Evolutionary conservation across 1,140 invertebrate genomes (phyloP).

Genomic region (Formica exsecta): DNA sequence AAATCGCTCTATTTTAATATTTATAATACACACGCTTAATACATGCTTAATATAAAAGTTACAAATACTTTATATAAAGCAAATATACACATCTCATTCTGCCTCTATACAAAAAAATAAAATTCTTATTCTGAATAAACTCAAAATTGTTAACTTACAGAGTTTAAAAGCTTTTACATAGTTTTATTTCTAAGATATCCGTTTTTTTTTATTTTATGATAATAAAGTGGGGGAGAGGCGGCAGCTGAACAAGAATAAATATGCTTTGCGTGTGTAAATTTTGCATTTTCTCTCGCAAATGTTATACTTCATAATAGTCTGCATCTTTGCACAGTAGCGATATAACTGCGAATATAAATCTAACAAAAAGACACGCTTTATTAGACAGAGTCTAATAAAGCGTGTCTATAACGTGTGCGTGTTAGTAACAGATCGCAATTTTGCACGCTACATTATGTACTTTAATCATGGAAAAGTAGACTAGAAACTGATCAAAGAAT

Average conservation of each 20-base stretch:
- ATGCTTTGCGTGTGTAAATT: neutral
- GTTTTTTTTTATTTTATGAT: no score
- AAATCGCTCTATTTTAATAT: neutral
- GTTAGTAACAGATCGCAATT: constrained; percentile 46
- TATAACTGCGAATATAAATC: constrained; percentile 11
- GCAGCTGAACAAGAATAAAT: neutral
- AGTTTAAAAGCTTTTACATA: no score
- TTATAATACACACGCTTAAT: neutral
- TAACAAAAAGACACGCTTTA: constrained; percentile 33
- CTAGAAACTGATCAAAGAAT: no score
- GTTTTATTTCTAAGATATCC: no score
- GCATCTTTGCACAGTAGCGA: neutral
- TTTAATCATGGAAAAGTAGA: neutral
- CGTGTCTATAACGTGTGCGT: neutral
- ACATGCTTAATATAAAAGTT: neutral
- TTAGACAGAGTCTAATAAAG: neutral
- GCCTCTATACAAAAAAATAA: no score
- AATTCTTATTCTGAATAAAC: no score
- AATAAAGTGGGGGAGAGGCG: no score
- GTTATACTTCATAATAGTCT: constrained; percentile 12
- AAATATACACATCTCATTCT: no score
- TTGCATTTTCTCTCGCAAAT: neutral
- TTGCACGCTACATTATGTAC: constrained; percentile 4
- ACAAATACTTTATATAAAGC: neutral
- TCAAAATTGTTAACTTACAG: no score